Conservation (phyloP, 2,113 vertebrate species). For the Gallinago media region DNA sequence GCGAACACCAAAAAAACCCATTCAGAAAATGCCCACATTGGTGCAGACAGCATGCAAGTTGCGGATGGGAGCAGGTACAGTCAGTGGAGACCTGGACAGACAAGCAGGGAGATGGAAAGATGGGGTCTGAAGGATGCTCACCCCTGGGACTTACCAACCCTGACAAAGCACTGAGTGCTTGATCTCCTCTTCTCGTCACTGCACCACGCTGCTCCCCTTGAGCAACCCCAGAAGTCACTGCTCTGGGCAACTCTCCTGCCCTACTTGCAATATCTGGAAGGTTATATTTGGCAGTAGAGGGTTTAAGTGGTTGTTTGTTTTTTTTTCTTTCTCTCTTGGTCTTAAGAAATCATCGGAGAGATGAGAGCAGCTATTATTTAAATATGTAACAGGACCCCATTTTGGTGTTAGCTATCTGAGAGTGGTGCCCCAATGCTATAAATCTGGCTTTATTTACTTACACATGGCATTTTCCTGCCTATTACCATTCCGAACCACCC, state of each 20-base stretch:
- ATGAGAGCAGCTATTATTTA: background rate
- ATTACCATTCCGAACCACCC: background rate
- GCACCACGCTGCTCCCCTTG: background rate
- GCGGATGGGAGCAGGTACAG: background rate
- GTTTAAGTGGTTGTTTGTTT: background rate
- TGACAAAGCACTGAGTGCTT: background rate
- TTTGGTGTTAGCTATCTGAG: background rate
- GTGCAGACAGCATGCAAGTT: background rate
- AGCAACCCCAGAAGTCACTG: background rate
- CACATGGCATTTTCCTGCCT: background rate
- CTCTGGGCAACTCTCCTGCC: background rate
- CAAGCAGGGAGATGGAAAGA: background rate
- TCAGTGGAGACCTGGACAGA: background rate
- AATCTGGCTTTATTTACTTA: slow-evolving; percentile 39
- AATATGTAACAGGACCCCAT: background rate
- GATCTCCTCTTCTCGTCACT: rapidly evolving
- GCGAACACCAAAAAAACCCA: background rate
- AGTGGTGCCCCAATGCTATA: background rate
- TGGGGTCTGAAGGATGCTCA: background rate
- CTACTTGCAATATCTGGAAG: background rate
- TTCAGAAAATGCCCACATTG: background rate
- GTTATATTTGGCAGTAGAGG: background rate
- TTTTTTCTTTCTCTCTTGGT: background rate
- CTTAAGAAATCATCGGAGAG: background rate
- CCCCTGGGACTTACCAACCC: background rate